phyloP scores from a whole-genome alignment of 1,140 invertebrate genomes.

The Brachionus angularis region DNA sequence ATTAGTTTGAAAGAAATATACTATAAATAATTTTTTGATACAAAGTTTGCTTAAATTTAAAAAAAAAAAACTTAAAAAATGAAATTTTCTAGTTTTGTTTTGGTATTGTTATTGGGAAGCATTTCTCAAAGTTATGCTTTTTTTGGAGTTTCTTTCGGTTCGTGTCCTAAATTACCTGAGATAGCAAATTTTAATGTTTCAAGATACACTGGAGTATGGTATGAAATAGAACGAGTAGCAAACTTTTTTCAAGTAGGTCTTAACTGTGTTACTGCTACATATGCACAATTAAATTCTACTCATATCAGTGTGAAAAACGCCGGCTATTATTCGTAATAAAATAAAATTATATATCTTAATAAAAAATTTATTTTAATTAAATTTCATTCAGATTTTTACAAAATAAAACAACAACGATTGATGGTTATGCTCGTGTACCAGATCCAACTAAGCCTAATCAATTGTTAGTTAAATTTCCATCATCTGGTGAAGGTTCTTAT shows the following conservation, averaged over 20 bases:
- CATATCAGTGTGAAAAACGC: constrained; percentile 12
- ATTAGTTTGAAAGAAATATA: too few species aligned
- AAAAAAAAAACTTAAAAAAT: too few species aligned
- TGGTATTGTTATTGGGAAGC: background rate
- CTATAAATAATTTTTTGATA: too few species aligned
- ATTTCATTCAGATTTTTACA: too few species aligned
- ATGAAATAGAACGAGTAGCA: constrained; percentile 21
- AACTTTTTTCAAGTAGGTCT: constrained; percentile 5
- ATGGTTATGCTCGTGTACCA: too few species aligned
- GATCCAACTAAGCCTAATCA: constrained; percentile 1
- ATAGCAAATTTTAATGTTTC: background rate
- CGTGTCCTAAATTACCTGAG: background rate
- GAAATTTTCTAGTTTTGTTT: too few species aligned
- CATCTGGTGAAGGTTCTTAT: constrained; percentile 8
- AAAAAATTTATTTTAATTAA: too few species aligned
- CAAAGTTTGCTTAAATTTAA: too few species aligned
- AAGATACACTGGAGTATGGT: constrained; percentile 29
- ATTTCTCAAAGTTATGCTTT: background rate
- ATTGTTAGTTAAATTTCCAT: constrained; percentile 6
- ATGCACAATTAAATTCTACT: background rate
- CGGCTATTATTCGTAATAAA: constrained; percentile 13
- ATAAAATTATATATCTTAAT: background rate
- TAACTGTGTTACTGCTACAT: constrained; percentile 35
- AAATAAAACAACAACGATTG: too few species aligned
- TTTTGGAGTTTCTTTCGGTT: constrained; percentile 1